Base-by-base conservation (phyloP, 2,113 vertebrate species). In the Hydropotes inermis region DNA sequence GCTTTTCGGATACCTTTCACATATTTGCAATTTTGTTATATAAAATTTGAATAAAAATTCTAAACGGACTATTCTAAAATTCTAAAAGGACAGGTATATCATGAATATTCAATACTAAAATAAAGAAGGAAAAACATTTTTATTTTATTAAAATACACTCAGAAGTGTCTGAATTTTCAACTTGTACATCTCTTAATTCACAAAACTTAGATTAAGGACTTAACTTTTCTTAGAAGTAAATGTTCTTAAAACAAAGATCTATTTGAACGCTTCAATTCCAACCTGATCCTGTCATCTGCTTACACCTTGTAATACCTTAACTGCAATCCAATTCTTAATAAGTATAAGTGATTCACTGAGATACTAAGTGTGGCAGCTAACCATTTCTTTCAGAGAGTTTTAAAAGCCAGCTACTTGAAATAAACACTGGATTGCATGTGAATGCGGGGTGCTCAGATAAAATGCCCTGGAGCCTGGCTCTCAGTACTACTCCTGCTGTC, bases 201-300 rank as follows among this genome's bases (percentile, higher is more conserved):
- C 81, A 96, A 81, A 90, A 92, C 94, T 78, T 55, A 96, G 95
- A 95, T 78, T 27, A 92, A 87, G 55, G 83, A 83, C 39, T 93
- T 97, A 67, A 70, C 83, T 95, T 96, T 95, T 54, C 43, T 95
- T 90, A 79, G 54, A 83, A 93, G 86, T 85, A 43, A 15, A 33
- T 55, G 58, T 92, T 91, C 52, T 92, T 91, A 88, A 88, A 97
- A 82, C 93, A 93, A 91, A 94, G 39, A 39, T 64, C 92, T 43
- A 30, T 52, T 61, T 36, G 86, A 82, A 58, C 11, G 50, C 47
- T 87, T 94, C 92, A 95, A 92, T 79, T 82, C 76, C 33, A 88
- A n/a, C 55, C 25, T 39, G 81, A 96, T 83, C 82, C 52, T 27
- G 58, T 85, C 61, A 61, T 43, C 64, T 30, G 81, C 47, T 54